These are phyloP conservation scores for Centropus bengalensis DNA, from an alignment of 2,113 vertebrate genomes.

Conservation along the genomic window DNA sequence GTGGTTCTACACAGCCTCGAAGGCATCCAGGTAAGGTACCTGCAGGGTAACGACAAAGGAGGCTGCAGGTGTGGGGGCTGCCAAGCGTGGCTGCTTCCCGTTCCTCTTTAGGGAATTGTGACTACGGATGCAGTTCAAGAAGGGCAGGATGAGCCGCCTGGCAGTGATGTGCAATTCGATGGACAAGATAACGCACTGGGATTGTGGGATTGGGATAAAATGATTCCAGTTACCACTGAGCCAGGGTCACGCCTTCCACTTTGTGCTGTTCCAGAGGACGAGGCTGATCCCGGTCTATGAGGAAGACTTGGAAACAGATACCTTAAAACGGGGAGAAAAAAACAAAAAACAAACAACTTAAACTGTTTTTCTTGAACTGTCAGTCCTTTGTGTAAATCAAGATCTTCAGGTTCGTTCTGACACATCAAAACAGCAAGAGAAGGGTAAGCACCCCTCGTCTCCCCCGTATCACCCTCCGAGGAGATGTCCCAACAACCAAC, in stretches of 20 bases:
- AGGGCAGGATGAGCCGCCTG: neutral
- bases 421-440: neutral
- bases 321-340: conserved; percentile 36
- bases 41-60: neutral
- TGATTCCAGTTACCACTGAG: conserved; percentile 44
- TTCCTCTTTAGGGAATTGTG: neutral
- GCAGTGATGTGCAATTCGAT: neutral
- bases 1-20: neutral
- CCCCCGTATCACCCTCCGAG: neutral
- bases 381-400: neutral
- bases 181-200: neutral
- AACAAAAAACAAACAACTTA: neutral
- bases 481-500: neutral
- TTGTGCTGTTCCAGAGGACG: neutral
- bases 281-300: neutral
- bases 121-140: neutral
- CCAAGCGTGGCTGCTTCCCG: neutral
- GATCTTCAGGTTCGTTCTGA: neutral
- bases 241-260: neutral
- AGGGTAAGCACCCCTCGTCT: neutral
- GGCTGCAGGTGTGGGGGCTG: accelerated
- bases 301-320: conserved; percentile 75
- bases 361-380: neutral
- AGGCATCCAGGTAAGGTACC: neutral
- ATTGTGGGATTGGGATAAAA: neutral